Conservation (phyloP, 2,888 invertebrate genomes). For the Alcis repandata region DNA sequence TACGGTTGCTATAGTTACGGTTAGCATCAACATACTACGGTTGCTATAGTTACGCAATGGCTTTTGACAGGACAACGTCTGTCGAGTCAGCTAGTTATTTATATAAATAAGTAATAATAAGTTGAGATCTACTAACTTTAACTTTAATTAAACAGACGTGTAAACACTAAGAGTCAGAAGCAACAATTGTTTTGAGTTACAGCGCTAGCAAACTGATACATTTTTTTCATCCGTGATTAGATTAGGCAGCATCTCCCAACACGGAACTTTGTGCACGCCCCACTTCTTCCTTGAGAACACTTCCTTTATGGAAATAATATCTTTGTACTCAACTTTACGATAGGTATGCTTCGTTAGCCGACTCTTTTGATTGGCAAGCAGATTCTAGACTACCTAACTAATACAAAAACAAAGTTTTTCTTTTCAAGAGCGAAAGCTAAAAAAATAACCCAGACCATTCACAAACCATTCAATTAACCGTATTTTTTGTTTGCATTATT, state of each 20-base stretch:
- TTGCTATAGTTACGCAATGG: no score
- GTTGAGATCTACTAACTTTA: no score
- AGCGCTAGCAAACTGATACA: background rate
- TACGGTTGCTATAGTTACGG: no score
- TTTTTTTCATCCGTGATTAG: background rate
- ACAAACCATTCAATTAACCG: no score
- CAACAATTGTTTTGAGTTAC: background rate
- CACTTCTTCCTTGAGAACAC: slow-evolving; percentile 48
- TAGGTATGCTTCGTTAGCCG: slow-evolving; percentile 22
- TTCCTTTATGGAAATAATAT: slow-evolving; percentile 57
- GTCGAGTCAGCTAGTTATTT: no score
- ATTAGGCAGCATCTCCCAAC: background rate
- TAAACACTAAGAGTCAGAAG: background rate
- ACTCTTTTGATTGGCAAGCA: background rate
- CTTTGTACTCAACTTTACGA: slow-evolving; percentile 44
- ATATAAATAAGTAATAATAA: no score
- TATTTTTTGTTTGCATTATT: no score
- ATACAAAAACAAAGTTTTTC: background rate
- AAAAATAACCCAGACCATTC: no score
- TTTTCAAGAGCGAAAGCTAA: no score
- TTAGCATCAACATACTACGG: no score
- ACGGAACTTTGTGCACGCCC: slow-evolving; percentile 37
- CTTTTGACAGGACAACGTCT: no score
- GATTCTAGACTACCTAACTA: background rate
- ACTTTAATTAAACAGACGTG: no score